Evolutionary conservation across 2,113 vertebrate species (phyloP).

Genomic region (Tricholaema leucomelas): DNA sequence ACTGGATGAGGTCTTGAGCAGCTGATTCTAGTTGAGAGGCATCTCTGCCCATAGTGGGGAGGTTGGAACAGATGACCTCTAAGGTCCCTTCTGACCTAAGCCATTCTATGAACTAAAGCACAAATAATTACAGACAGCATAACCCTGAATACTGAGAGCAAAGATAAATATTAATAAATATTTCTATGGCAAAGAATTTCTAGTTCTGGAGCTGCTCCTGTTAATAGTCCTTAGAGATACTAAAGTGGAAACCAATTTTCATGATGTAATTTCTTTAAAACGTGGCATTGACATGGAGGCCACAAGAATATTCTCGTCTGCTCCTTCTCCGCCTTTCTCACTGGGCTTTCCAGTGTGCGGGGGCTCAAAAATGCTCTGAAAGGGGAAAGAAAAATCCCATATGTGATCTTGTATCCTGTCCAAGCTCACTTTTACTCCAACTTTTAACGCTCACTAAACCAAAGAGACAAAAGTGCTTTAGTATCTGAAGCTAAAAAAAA

Average conservation of each 20-base stretch:
- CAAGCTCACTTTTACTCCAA: constrained; percentile 13
- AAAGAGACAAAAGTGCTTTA: constrained; percentile 11
- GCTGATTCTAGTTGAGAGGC: no score
- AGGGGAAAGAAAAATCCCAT: constrained; percentile 56
- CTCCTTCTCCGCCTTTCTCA: neutral
- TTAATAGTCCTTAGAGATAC: neutral
- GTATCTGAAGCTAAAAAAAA: neutral
- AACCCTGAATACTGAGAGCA: neutral
- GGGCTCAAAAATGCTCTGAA: constrained; percentile 2
- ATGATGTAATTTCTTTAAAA: constrained; percentile 63
- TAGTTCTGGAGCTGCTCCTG: neutral
- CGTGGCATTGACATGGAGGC: constrained; percentile 58
- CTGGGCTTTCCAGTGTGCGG: constrained; percentile 1
- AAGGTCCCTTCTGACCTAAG: no score
- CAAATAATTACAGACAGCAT: neutral
- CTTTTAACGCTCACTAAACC: constrained; percentile 16
- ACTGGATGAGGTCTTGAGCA: no score
- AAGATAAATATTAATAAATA: neutral
- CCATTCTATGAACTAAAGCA: neutral
- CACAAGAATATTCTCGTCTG: constrained; percentile 30
- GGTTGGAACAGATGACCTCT: no score
- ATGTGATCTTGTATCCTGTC: constrained; percentile 33
- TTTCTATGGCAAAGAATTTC: neutral
- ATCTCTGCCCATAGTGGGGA: no score
- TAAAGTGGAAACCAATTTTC: constrained; percentile 45